Percentiles rank a stretch among this genome's conserved stretches.
Evolutionary conservation across 1,140 invertebrate species (phyloP).

Genomic region (Phymastichus coffea): DNA sequence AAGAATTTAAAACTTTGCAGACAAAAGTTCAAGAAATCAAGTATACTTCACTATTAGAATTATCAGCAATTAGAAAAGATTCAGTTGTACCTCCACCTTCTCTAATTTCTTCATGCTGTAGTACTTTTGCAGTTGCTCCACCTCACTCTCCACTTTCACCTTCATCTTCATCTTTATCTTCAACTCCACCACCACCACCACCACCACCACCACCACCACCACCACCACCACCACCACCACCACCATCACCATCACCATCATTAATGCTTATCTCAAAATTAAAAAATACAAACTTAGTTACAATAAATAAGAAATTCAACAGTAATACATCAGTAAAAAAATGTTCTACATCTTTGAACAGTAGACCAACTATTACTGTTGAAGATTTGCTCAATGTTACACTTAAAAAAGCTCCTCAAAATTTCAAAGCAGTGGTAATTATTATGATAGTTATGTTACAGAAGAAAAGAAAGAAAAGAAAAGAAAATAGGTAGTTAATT

Average conservation of each 20-base stretch:
- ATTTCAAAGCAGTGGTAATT: conserved; percentile 37
- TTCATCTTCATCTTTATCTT: not conserved
- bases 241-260: conserved; percentile 11
- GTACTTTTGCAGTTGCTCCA: conserved; percentile 2
- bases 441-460: too few relatives aligned
- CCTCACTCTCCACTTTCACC: conserved; percentile 6
- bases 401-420: conserved; percentile 42
- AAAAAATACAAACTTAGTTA: not conserved
- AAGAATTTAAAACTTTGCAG: conserved; percentile 33
- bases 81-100: conserved; percentile 3
- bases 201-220: conserved; percentile 13
- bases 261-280: not conserved
- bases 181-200: not conserved
- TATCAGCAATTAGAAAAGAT: conserved; percentile 20
- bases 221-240: conserved; percentile 26
- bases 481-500: too few relatives aligned
- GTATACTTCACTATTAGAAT: conserved; percentile 7
- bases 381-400: conserved; percentile 50
- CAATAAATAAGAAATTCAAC: not conserved
- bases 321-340: conserved; percentile 35
- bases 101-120: conserved; percentile 15
- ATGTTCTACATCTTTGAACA: conserved; percentile 32
- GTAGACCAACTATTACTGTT: conserved; percentile 44
- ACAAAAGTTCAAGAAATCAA: conserved; percentile 27
- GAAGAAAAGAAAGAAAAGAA: too few relatives aligned